These are phyloP conservation scores for Drosophila planitibia DNA, from an alignment of 2,888 invertebrate species.

Conservation along the genomic window DNA sequence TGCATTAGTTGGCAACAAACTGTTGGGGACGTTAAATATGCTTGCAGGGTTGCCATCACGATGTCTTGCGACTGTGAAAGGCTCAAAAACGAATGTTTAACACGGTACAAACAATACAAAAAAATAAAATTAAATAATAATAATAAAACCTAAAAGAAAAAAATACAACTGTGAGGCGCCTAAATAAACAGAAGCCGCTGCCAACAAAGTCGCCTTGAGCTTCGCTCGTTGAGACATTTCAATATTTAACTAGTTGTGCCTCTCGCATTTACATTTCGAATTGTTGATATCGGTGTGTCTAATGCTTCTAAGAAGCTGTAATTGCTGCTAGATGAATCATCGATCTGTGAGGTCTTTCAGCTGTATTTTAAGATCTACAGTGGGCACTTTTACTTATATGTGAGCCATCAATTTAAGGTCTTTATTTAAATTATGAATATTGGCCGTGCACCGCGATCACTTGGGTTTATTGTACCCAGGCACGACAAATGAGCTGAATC, in stretches of 20 bases:
- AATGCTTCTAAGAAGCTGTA: slow-evolving; percentile 32
- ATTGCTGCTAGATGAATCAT: slow-evolving; percentile 22
- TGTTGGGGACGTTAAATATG: slow-evolving; percentile 21
- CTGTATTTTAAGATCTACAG: not conserved
- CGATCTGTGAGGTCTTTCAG: slow-evolving; percentile 18
- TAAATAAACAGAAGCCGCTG: slow-evolving; percentile 70
- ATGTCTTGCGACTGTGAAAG: slow-evolving; percentile 50
- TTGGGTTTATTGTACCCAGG: not conserved
- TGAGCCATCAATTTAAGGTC: not conserved
- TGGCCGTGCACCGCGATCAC: not conserved
- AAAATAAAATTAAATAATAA: not conserved
- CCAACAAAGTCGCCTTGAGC: slow-evolving; percentile 55
- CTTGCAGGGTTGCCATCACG: slow-evolving; percentile 45
- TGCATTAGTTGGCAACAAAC: slow-evolving; percentile 77
- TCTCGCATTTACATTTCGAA: slow-evolving; percentile 37
- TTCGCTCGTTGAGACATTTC: slow-evolving; percentile 51
- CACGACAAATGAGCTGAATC: not conserved
- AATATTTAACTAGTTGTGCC: slow-evolving; percentile 41
- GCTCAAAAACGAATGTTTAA: slow-evolving; percentile 27
- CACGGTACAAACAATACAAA: slow-evolving; percentile 9
- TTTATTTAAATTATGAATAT: not conserved
- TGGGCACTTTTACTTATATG: not conserved
- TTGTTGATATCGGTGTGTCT: slow-evolving; percentile 10
- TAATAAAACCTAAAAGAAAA: slow-evolving; percentile 9
- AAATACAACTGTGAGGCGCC: slow-evolving; percentile 46